These are phyloP conservation scores for Pteromalus puparum DNA, from an alignment of 1,140 invertebrate genomes.

Conservation along the genomic window DNA sequence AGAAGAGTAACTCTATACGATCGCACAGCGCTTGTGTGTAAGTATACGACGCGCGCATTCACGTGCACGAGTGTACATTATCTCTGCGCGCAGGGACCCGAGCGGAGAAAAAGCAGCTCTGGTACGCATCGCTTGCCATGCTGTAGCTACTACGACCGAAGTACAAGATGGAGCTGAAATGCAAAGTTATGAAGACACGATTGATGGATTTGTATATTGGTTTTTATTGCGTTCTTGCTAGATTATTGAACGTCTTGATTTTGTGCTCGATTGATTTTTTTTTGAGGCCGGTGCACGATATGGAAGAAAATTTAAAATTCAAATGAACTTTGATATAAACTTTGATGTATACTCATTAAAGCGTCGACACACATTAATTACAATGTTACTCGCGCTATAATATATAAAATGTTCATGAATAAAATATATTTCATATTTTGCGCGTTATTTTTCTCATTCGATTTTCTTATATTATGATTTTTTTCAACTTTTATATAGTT, in stretches of 20 bases:
- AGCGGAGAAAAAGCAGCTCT: not conserved
- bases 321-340: not conserved
- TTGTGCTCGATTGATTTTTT: not conserved
- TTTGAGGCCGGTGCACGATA: no score
- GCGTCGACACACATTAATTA: not conserved
- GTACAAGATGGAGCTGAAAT: not conserved
- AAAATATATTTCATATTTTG: not conserved
- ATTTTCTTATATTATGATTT: no score
- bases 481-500: no score
- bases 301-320: not conserved
- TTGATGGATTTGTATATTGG: not conserved
- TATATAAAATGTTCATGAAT: no score
- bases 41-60: conserved; percentile 21
- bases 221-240: not conserved
- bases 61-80: not conserved
- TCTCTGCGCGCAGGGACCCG: not conserved
- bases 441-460: not conserved
- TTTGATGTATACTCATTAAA: not conserved
- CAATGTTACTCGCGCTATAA: not conserved
- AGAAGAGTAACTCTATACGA: conserved; percentile 50
- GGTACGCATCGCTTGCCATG: not conserved
- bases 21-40: conserved; percentile 9
- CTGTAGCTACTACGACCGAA: not conserved
- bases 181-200: not conserved
- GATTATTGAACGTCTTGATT: not conserved